These are phyloP conservation scores for Carcharodon carcharias DNA, from an alignment of 2,797 vertebrate genomes.

Conservation along the genomic window DNA sequence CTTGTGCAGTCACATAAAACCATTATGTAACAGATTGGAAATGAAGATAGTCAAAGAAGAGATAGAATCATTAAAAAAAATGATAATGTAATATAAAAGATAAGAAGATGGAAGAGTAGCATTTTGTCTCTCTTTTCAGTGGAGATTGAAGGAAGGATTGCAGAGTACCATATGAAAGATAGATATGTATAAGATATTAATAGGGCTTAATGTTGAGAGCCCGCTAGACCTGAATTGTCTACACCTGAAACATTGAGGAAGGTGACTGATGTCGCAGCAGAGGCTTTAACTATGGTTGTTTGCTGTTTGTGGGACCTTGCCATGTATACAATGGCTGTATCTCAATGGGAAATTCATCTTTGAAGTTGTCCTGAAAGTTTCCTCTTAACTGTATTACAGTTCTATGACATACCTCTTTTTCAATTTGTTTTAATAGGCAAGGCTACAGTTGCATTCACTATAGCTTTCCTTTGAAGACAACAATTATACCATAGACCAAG, in stretches of 20 bases:
- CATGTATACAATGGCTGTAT: too few species aligned
- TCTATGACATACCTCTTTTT: too few species aligned
- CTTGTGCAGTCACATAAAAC: neutral
- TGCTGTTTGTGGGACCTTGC: too few species aligned
- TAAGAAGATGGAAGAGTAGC: neutral
- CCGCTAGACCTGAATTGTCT: neutral
- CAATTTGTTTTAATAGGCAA: too few species aligned
- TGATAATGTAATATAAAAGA: neutral
- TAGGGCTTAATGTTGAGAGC: neutral
- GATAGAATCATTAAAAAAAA: neutral
- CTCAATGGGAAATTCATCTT: too few species aligned
- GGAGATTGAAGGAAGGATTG: neutral
- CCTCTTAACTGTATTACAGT: too few species aligned
- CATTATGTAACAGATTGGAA: neutral
- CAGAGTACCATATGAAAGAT: neutral
- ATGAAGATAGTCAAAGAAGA: neutral
- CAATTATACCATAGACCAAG: neutral
- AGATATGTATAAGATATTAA: neutral
- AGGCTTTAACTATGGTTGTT: neutral
- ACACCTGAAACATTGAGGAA: neutral
- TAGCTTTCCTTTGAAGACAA: neutral
- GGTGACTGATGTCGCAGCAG: neutral
- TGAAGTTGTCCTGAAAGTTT: too few species aligned
- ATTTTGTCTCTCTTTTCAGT: neutral
- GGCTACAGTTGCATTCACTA: neutral